phyloP scores from a whole-genome alignment of 2,113 vertebrate species.

The Lota lota region DNA sequence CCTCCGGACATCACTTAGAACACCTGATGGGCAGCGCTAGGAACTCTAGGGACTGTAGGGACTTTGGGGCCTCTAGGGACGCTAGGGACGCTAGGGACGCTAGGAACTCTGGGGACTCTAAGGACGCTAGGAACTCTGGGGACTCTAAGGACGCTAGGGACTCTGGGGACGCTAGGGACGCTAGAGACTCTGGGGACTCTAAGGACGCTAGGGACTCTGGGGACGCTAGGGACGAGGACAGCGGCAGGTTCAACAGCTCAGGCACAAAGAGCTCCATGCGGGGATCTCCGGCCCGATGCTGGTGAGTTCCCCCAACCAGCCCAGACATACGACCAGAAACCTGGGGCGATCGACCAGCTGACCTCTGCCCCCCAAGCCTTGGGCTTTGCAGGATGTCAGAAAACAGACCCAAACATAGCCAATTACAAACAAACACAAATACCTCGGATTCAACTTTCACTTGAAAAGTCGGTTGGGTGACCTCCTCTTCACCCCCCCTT shows the following conservation, averaged over 20 bases:
- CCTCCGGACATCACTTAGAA: constrained; percentile 21
- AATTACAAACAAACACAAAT: constrained; percentile 72
- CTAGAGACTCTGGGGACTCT: too few species aligned
- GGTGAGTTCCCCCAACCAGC: too few species aligned
- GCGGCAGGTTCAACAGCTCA: too few species aligned
- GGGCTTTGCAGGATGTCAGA: constrained; percentile 68
- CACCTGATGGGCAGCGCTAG: neutral
- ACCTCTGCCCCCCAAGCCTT: constrained; percentile 59
- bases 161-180: too few species aligned
- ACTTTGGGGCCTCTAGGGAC: constrained; percentile 13
- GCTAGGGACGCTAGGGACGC: neutral
- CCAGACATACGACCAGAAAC: neutral
- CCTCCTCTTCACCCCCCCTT: constrained; percentile 19
- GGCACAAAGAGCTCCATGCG: too few species aligned
- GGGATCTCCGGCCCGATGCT: too few species aligned
- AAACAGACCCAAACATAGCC: constrained; percentile 56
- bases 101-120: too few species aligned
- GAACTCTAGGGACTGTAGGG: neutral
- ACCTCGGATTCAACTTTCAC: constrained; percentile 69
- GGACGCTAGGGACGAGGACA: too few species aligned
- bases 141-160: too few species aligned
- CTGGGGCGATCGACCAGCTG: constrained; percentile 24
- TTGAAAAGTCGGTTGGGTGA: constrained; percentile 69
- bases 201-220: too few species aligned
- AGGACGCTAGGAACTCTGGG: too few species aligned